Evolutionary conservation across 30 jellyfish, hydroid and myxozoan species (phyloP).

Genomic region (Aurelia sp.): DNA sequence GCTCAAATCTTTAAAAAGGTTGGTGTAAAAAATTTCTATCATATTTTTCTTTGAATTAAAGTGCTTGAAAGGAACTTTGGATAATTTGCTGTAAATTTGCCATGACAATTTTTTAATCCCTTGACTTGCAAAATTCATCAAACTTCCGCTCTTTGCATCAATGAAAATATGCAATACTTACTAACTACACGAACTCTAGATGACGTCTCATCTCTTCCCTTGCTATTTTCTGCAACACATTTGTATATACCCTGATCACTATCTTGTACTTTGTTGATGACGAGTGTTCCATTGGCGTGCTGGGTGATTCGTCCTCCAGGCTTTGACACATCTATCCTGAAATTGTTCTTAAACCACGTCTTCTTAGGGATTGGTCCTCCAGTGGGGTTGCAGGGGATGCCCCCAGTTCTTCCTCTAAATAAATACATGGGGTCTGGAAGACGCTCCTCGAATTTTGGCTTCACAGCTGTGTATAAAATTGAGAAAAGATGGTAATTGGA

Average conservation of each 20-base stretch:
- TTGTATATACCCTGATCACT: slow-evolving; percentile 77
- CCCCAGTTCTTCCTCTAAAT: slow-evolving; percentile 64
- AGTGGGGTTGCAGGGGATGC: slow-evolving; percentile 78
- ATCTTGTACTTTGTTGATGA: slow-evolving; percentile 48
- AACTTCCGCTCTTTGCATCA: too few relatives aligned
- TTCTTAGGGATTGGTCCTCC: slow-evolving; percentile 96
- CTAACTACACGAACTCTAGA: slow-evolving; percentile 81
- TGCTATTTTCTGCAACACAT: slow-evolving; percentile 75
- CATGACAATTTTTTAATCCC: too few relatives aligned
- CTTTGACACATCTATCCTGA: slow-evolving; percentile 6
- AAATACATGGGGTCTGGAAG: slow-evolving; percentile 90
- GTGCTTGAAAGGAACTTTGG: too few relatives aligned
- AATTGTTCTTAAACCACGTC: slow-evolving; percentile 79
- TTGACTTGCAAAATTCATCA: too few relatives aligned
- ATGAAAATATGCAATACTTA: neutral
- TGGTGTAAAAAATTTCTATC: too few relatives aligned
- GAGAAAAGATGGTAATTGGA: too few relatives aligned
- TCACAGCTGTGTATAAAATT: slow-evolving; percentile 28
- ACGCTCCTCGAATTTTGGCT: slow-evolving; percentile 75
- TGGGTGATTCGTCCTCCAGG: slow-evolving; percentile 25
- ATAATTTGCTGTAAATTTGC: too few relatives aligned
- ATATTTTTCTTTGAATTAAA: too few relatives aligned
- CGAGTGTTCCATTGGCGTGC: slow-evolving; percentile 73
- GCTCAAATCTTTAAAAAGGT: too few relatives aligned
- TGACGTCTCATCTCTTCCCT: slow-evolving; percentile 64